phyloP scores from a whole-genome alignment of 2,797 vertebrate genomes.

The Phyllotis vaccarum region DNA sequence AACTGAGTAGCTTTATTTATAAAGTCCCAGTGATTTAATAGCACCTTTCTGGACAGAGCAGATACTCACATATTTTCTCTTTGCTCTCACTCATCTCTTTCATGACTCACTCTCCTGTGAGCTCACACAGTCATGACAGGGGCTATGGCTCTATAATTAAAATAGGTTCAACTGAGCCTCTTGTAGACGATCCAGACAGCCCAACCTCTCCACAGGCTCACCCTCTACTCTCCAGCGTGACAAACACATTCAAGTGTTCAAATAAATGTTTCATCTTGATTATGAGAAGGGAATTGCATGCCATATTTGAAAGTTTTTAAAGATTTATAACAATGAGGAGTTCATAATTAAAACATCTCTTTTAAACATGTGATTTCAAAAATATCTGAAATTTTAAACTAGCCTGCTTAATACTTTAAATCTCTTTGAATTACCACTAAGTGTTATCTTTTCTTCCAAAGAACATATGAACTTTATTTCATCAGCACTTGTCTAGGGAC shows the following conservation, averaged over 20 bases:
- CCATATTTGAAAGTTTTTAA: not conserved
- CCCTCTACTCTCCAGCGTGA: not conserved
- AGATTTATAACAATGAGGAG: not conserved
- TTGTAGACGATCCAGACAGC: not conserved
- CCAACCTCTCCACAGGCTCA: not conserved
- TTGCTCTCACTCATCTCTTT: not conserved
- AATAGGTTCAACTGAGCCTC: not conserved
- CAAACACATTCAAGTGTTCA: not conserved
- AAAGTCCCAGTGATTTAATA: not conserved
- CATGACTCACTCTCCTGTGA: not conserved
- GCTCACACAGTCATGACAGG: not conserved
- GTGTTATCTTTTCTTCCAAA: not conserved
- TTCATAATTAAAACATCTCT: not conserved
- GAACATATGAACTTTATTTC: not conserved
- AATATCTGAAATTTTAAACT: not conserved
- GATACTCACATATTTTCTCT: not conserved
- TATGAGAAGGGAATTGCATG: not conserved
- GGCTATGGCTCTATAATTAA: not conserved
- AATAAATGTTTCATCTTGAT: not conserved
- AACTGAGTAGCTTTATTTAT: not conserved
- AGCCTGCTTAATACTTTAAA: not conserved
- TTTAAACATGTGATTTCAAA: constrained; percentile 38
- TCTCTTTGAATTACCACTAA: not conserved
- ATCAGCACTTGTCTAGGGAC: not conserved
- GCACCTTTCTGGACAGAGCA: not conserved